Evolutionary conservation across 2,888 invertebrate species (phyloP), one percentile per base, ranked within the genome.

Genomic region (Aphelenchoides bicaudatus): DNA sequence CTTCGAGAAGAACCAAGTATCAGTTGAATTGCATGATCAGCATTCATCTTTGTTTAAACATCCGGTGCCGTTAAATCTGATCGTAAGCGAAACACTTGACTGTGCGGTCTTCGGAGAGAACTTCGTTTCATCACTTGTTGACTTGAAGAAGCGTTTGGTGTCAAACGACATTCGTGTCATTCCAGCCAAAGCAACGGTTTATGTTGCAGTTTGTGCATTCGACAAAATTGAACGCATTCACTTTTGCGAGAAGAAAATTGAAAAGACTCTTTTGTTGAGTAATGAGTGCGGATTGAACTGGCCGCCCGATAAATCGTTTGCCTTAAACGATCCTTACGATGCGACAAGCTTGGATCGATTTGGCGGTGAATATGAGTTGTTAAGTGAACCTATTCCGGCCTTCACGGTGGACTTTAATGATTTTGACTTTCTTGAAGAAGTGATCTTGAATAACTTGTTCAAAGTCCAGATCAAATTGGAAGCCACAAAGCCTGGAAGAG

Each of bases 21-120:
- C 19, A 2, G 31, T 37, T 2, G 10, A 37, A 2, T 16, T 31
- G 6, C 8, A 37, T 6, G 8, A 5, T 19, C 5, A 5, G n/a
- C 5, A 34, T 2, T 47, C 52, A 1, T 13, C 8, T 1, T 25
- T 23, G 16, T 51, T 34, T 1, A 8, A 34, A 2, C 23, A 46
- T 2, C 23, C 19, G 37, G 38, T 16, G 1, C 19, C 1, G 2
- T 13, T 51, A 16, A 8, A 51, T 3, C 25, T 51, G 51, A 34
- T 57, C n/a, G 30, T 57, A 19, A 39, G 37, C 10, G 57, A 57
- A 56, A 37, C 39, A 16, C n/a, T 57, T 23, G 57, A 57, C 27
- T 38, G 56, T 19, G 57, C 57, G 6, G 39, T 55, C 5, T 57
- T 57, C 29, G 57, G 57, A 13, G 57, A 57, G 23, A n/a, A 31